Evolutionary conservation across 2,797 vertebrate species (phyloP).

Genomic region (Thaleichthys pacificus): DNA sequence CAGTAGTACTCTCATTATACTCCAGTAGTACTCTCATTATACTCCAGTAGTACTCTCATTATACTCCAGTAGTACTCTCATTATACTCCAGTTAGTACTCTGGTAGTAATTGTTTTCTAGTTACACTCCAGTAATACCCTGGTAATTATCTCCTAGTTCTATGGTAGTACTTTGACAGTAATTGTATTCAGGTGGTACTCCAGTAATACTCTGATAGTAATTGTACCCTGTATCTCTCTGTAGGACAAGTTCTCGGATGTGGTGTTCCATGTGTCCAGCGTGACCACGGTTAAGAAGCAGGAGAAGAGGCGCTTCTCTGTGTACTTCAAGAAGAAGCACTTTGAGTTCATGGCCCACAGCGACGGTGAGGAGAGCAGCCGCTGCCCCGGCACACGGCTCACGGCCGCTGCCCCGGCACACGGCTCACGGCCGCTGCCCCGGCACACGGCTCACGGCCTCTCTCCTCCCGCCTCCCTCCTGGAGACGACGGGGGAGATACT

Average conservation of each 20-base stretch:
- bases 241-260: constrained; percentile 75
- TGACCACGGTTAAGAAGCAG: constrained; percentile 68
- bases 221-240: constrained; percentile 1
- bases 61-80: neutral
- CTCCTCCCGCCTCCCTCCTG: neutral
- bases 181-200: no score
- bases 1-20: no score
- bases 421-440: neutral
- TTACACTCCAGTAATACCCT: no score
- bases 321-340: constrained; percentile 74
- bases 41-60: neutral
- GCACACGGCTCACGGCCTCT: neutral
- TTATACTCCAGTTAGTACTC: no score
- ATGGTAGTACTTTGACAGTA: no score
- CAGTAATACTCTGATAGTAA: neutral
- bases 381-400: neutral
- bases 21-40: no score
- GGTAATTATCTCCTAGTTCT: no score
- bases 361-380: constrained; percentile 52
- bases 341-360: constrained; percentile 77
- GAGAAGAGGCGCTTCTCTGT: constrained; percentile 69
- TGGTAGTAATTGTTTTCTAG: no score
- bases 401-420: neutral
- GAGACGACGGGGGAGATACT: neutral
- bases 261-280: constrained; percentile 73